These are phyloP conservation scores for Paragorgia papillata DNA, from an alignment of 92 coral and sea anemone species.

Conservation along the genomic window DNA sequence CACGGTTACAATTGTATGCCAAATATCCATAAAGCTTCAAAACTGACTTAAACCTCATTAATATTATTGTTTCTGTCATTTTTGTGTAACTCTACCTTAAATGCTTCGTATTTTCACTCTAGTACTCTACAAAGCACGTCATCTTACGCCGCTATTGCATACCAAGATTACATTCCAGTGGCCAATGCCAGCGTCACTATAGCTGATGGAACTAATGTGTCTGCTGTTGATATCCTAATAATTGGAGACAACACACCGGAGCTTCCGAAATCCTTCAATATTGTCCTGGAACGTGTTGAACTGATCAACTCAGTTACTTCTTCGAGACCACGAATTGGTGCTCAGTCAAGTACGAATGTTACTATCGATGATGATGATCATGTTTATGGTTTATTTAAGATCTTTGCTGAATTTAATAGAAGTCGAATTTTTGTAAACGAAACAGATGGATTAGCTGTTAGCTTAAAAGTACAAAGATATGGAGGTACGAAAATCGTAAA, in stretches of 20 bases:
- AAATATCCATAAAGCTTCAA: no score
- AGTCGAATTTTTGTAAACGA: constrained; percentile 72
- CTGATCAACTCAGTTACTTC: constrained; percentile 53
- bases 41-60: background rate
- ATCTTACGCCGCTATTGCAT: constrained; percentile 57
- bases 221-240: constrained; percentile 65
- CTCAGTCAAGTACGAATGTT: constrained; percentile 61
- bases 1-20: no score
- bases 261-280: constrained; percentile 71
- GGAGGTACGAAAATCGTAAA: constrained; percentile 62
- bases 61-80: background rate
- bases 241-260: constrained; percentile 79
- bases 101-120: background rate
- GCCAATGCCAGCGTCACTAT: constrained; percentile 69
- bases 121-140: constrained; percentile 62
- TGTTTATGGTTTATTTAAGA: constrained; percentile 82
- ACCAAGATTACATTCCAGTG: constrained; percentile 69
- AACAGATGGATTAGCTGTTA: constrained; percentile 55
- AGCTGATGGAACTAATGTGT: constrained; percentile 60
- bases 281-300: constrained; percentile 70
- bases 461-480: constrained; percentile 64
- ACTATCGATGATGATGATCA: constrained; percentile 82
- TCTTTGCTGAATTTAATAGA: constrained; percentile 64
- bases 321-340: constrained; percentile 69
- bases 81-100: background rate